Percentiles rank a stretch among this genome's conserved stretches.
phyloP scores from a whole-genome alignment of 2,797 vertebrate genomes.

The Mormyrus proboscirostris region DNA sequence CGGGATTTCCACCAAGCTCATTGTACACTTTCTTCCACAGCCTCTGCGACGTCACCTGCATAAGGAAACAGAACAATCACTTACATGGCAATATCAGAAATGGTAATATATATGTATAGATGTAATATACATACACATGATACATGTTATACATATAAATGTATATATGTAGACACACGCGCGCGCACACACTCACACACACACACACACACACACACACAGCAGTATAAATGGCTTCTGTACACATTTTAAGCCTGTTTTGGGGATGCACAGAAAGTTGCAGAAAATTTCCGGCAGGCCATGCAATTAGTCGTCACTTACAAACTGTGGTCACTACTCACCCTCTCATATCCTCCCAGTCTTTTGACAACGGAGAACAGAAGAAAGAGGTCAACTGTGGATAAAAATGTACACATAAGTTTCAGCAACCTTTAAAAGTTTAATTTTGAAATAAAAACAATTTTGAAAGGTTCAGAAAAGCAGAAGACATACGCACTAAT shows the following conservation, averaged over 20 bases:
- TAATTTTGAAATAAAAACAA: neutral
- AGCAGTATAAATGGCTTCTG: neutral
- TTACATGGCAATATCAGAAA: neutral
- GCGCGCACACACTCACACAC: no score
- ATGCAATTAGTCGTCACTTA: neutral
- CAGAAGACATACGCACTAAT: neutral
- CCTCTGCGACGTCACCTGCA: slow-evolving; percentile 61
- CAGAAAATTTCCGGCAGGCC: neutral
- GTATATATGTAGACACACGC: neutral
- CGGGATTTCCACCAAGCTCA: slow-evolving; percentile 68
- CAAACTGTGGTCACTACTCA: slow-evolving; percentile 33
- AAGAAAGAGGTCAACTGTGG: slow-evolving; percentile 68
- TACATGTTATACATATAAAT: neutral
- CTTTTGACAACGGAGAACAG: slow-evolving; percentile 66
- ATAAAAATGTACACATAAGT: neutral
- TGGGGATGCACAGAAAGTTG: neutral
- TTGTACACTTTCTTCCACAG: slow-evolving; percentile 73
- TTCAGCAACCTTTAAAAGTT: neutral
- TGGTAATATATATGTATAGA: neutral
- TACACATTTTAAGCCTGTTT: neutral
- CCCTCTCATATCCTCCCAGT: slow-evolving; percentile 65
- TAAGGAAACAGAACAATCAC: neutral
- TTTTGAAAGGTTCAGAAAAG: neutral
- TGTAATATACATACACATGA: neutral
- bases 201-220: neutral